A percentile compares a stretch with the other conserved stretches of the same genome.
phyloP scores from a whole-genome alignment of 2,888 invertebrate genomes.

The Thereva nobilitata region DNA sequence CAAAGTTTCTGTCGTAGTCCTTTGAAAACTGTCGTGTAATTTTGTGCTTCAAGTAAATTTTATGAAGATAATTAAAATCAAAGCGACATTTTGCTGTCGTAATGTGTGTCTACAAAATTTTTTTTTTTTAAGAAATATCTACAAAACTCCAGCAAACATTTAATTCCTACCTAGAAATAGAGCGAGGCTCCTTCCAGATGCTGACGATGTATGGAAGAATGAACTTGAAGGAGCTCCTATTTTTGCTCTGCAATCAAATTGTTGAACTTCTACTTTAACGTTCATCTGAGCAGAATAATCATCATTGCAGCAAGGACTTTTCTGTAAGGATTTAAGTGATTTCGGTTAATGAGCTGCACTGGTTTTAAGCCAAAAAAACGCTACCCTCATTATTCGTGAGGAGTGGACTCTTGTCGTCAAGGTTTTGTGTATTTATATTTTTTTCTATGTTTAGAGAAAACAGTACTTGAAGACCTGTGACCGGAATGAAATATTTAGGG shows the following conservation, averaged over 20 bases:
- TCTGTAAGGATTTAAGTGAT: constrained; percentile 18
- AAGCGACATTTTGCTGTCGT: constrained; percentile 25
- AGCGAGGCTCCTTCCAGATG: not conserved
- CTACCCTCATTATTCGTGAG: not conserved
- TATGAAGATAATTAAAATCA: constrained; percentile 18
- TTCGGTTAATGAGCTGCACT: constrained; percentile 7
- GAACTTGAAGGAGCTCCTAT: constrained; percentile 7
- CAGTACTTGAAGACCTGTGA: too few relatives aligned
- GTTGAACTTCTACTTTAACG: constrained; percentile 2
- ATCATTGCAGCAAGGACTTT: constrained; percentile 4
- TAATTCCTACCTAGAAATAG: too few relatives aligned
- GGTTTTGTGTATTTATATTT: too few relatives aligned
- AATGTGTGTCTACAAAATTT: not conserved
- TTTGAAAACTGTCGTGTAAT: constrained; percentile 27
- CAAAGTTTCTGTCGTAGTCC: constrained; percentile 16
- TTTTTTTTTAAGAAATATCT: not conserved
- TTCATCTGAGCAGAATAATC: constrained; percentile 20
- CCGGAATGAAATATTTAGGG: too few relatives aligned
- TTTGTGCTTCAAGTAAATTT: constrained; percentile 31
- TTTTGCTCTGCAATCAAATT: not conserved
- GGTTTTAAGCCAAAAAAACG: not conserved
- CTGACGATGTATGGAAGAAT: not conserved
- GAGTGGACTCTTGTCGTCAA: not conserved
- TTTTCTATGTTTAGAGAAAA: too few relatives aligned
- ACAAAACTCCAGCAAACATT: too few relatives aligned